Conservation (phyloP, 2,797 vertebrate genomes). For the Urocyon cinereoargenteus region DNA sequence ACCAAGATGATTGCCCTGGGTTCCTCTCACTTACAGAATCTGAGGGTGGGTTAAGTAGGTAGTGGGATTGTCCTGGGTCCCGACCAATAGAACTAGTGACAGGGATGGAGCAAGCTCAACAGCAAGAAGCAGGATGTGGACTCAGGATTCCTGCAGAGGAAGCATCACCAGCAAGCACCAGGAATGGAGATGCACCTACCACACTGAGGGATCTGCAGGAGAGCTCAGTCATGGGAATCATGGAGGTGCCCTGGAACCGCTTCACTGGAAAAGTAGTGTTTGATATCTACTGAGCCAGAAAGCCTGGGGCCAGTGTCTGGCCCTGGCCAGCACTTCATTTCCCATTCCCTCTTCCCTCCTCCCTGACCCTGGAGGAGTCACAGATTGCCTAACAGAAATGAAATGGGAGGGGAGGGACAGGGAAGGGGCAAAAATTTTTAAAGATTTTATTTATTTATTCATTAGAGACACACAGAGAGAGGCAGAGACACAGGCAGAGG, state of each 20-base stretch:
- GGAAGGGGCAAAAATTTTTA: background rate
- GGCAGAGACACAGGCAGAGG: too few relatives aligned
- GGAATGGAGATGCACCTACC: background rate
- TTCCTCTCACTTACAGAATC: background rate
- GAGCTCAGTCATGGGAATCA: background rate
- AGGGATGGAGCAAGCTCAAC: background rate
- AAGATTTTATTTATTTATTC: too few relatives aligned
- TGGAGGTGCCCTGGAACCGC: background rate
- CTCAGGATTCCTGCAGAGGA: background rate
- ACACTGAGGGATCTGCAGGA: background rate
- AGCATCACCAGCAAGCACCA: background rate
- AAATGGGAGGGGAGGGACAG: background rate
- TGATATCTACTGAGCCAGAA: background rate
- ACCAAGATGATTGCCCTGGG: background rate
- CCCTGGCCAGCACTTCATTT: background rate
- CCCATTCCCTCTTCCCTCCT: background rate
- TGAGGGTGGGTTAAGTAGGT: fast-evolving
- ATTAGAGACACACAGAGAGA: too few relatives aligned
- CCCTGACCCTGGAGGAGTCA: background rate
- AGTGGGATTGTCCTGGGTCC: background rate
- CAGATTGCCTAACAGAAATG: background rate
- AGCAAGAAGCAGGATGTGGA: background rate
- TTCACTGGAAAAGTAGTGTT: background rate
- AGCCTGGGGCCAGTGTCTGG: too few relatives aligned
- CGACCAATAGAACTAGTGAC: too few relatives aligned